Base-by-base conservation (phyloP, 2,113 vertebrate species). In the Sminthopsis crassicaudata region DNA sequence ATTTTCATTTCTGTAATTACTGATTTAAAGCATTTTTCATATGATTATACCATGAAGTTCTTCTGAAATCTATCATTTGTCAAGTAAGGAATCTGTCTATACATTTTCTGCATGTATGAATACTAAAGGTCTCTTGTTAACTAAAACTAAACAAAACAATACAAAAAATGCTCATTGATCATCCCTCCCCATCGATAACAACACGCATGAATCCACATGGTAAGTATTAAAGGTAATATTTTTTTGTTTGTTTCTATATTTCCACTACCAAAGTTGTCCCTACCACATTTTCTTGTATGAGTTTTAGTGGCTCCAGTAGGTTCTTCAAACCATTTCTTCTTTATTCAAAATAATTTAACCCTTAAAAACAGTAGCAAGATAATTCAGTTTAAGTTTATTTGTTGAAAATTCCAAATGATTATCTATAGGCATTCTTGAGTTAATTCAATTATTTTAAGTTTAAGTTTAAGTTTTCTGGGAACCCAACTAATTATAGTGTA, bases 361-460 rank as follows among this genome's bases (percentile, higher is more conserved):
- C 16, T 84, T 42, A 84, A 22, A 84, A 84, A 42, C n/a, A 42
- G 7, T 23, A 84, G 42, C 36, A 84, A 84, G n/a, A 42, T 23
- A 84, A 84, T 42, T 42, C 23, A 84, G 67, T 67, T 67, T 36
- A 67, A 67, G 10, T 84, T 84, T 84, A 84, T 84, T 84, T 84
- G 67, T 84, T 84, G 67, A 84, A 84, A 84, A 42, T 84, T 84
- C 67, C 67, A 84, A 84, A 84, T 42, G 36, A 84, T 42, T 84
- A 84, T 84, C 67, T 84, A 84, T 84, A 84, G 67, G n/a, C 67
- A 42, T 84, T 84, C 67, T 84, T 42, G n/a, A 22, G 67, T 84
- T 84, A 84, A 84, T 84, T 84, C 67, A 84, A 84, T 84, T 84
- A 84, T 84, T 84, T 84, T 84, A 84, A 84, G 67, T 84, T n/a